phyloP scores from a whole-genome alignment of 2,888 invertebrate species.

The Liposcelis brunnea region DNA sequence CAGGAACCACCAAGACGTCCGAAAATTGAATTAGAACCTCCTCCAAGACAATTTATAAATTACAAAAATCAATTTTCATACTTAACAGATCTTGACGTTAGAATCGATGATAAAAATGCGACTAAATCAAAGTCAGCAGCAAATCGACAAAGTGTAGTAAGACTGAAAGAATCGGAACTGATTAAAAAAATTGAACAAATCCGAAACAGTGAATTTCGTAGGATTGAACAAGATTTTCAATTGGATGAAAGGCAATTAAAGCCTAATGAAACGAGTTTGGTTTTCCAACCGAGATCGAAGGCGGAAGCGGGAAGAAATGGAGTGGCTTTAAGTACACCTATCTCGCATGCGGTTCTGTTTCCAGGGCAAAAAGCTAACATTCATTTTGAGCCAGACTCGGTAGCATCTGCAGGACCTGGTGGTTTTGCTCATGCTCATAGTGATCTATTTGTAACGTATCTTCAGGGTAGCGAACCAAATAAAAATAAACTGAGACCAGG shows the following conservation, averaged over 20 bases:
- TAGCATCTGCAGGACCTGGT: slow-evolving; percentile 56
- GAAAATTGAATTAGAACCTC: too few species aligned
- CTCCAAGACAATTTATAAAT: slow-evolving; percentile 7
- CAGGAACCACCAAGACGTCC: too few species aligned
- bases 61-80: slow-evolving; percentile 13
- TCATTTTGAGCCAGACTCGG: slow-evolving; percentile 45
- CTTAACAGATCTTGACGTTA: slow-evolving; percentile 26
- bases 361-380: slow-evolving; percentile 42
- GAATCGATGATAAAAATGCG: slow-evolving; percentile 25
- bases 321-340: slow-evolving; percentile 48
- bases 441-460: slow-evolving; percentile 34
- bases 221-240: neutral
- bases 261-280: slow-evolving; percentile 24
- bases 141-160: slow-evolving; percentile 21
- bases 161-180: too few species aligned
- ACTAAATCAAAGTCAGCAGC: slow-evolving; percentile 11
- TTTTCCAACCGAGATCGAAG: slow-evolving; percentile 46
- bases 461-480: slow-evolving; percentile 12
- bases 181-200: slow-evolving; percentile 15
- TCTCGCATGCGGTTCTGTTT: slow-evolving; percentile 44
- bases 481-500: slow-evolving; percentile 9
- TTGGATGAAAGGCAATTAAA: slow-evolving; percentile 10
- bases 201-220: slow-evolving; percentile 17
- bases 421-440: slow-evolving; percentile 61
- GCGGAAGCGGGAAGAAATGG: slow-evolving; percentile 48